Evolutionary conservation across 2,888 invertebrate species (phyloP), one percentile per base, ranked within the genome.

Genomic region (Drosophila meridiana): DNA sequence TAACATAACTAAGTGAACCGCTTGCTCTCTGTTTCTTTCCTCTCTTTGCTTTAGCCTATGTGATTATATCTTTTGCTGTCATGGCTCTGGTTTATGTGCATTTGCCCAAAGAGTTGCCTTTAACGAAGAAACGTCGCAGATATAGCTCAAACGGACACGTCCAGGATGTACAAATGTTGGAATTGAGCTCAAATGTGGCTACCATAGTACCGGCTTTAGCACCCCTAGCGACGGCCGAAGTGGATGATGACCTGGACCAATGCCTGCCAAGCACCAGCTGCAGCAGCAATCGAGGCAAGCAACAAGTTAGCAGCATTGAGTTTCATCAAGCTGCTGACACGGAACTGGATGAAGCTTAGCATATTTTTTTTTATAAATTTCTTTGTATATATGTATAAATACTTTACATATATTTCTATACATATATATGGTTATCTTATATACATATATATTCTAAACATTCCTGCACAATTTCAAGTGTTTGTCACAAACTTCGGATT

Each of bases 221-320:
- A n/a, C 58, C 58, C 32, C 14, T 58, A 14, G 58, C 58, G 3
- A 58, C 20, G 13, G 55, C 32, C 40, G 60, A 40, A 20, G 48
- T 9, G 9, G 20, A 50, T 28, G 52, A 55, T 9, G 40, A 69
- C 26, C 38, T 48, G 34, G 42, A 71, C 13, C 20, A 45, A 45
- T 50, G 53, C 28, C 42, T 50, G 20, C 55, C 53, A 4, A 43
- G 38, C 13, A 47, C 13, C 38, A 47, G 56, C 32, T 48, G 8
- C 9, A 20, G 9, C 7, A n/a, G 30, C n/a, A 34, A n/a, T 11
- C 36, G 28, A 13, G n/a, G 42, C 56, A 42, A 42, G 45, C 63
- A 75, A 70, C 74, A 79, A 36, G 58, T 70, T 14, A 66, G 32
- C 63, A 74, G 38, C 43, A 64, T 78, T n/a, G 76, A 78, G 13